Percentiles rank a stretch among this genome's conserved stretches.
phyloP scores from a whole-genome alignment of 2,113 vertebrate genomes.

The Falcunculus frontatus region DNA sequence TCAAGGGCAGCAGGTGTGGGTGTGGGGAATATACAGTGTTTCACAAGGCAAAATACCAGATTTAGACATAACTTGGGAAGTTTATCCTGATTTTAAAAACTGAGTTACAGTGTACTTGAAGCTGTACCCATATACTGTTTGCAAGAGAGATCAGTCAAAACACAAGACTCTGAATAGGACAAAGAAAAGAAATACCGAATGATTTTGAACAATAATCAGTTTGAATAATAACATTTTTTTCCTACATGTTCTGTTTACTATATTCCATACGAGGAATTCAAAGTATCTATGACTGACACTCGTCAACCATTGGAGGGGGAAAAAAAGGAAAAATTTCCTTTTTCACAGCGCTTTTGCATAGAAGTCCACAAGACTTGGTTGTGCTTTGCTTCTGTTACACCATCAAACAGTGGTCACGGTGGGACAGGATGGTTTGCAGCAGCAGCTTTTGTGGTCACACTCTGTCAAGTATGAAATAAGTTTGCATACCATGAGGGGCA shows the following conservation, averaged over 20 bases:
- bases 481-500: neutral
- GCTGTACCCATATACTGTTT: neutral
- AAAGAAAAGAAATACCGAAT: neutral
- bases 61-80: neutral
- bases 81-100: neutral
- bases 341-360: neutral
- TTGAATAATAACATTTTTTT: neutral
- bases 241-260: neutral
- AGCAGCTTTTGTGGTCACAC: neutral
- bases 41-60: neutral
- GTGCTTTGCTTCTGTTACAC: neutral
- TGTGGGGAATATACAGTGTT: neutral
- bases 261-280: neutral
- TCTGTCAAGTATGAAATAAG: neutral
- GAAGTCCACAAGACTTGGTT: neutral
- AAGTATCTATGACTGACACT: neutral
- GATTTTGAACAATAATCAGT: neutral
- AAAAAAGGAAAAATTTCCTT: neutral
- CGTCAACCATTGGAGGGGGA: neutral
- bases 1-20: slow-evolving; percentile 27
- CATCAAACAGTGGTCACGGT: fast-evolving
- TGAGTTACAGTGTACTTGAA: neutral
- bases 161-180: neutral
- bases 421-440: neutral
- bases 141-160: neutral